These are phyloP conservation scores for Fregetta grallaria DNA, from an alignment of 2,113 vertebrate species.

Conservation along the genomic window DNA sequence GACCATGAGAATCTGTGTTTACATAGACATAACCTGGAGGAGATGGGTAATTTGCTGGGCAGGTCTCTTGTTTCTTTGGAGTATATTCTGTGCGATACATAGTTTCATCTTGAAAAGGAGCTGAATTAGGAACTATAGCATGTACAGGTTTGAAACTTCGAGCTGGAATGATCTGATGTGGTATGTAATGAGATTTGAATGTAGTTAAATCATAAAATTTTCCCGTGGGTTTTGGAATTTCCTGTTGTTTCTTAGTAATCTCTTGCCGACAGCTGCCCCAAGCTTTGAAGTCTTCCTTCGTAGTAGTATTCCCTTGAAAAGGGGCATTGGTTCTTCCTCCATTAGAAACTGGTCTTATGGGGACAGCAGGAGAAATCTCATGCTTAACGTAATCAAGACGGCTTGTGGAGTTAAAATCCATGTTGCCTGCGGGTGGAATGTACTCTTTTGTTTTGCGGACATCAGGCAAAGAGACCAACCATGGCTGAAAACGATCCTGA, in stretches of 20 bases:
- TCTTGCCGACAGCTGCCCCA: conserved; percentile 67
- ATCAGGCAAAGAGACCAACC: conserved; percentile 59
- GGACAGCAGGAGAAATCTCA: conserved; percentile 48
- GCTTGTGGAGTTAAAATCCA: conserved; percentile 76
- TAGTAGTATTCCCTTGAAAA: conserved; percentile 82
- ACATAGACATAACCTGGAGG: conserved; percentile 79
- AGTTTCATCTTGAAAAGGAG: conserved; percentile 74
- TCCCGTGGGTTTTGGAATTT: conserved; percentile 71
- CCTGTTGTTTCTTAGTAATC: conserved; percentile 64
- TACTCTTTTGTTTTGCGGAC: conserved; percentile 64
- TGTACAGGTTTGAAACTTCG: conserved; percentile 75
- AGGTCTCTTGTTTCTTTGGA: conserved; percentile 72
- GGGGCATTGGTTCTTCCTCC: conserved; percentile 45
- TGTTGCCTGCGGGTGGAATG: conserved; percentile 65
- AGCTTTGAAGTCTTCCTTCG: conserved; percentile 78
- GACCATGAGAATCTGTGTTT: conserved; percentile 73
- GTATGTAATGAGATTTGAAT: conserved; percentile 79
- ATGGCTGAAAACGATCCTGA: conserved; percentile 77
- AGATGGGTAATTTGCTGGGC: conserved; percentile 73
- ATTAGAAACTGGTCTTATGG: conserved; percentile 68
- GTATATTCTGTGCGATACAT: conserved; percentile 76
- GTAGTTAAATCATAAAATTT: conserved; percentile 82
- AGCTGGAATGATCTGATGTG: conserved; percentile 66
- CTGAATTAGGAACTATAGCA: not conserved
- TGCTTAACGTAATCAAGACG: conserved; percentile 72